Conservation (phyloP, 2,113 vertebrate species). For the Colius striatus region DNA sequence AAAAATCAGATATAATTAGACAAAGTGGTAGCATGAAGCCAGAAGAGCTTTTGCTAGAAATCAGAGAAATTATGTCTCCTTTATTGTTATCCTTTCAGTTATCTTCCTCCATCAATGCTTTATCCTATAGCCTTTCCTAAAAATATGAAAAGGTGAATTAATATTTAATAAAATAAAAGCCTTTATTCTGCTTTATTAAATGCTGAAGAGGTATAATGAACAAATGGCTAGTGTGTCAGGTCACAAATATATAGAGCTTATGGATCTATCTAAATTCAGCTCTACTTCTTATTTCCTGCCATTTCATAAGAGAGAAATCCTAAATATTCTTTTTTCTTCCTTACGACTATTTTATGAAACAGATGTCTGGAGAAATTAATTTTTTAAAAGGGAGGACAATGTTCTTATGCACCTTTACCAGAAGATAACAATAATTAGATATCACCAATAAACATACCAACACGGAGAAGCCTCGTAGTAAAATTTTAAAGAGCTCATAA, state of each 20-base stretch:
- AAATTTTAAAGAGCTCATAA: conserved; percentile 12
- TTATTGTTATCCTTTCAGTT: background rate
- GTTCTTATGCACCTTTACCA: background rate
- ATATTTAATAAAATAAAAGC: conserved; percentile 73
- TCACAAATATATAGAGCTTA: background rate
- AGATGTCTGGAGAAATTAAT: conserved; percentile 7
- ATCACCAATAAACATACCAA: background rate
- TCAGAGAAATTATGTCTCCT: background rate
- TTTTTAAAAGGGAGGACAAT: conserved; percentile 8
- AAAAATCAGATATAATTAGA: conserved; percentile 3
- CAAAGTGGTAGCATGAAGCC: background rate
- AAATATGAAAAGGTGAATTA: conserved; percentile 63
- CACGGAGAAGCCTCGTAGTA: background rate
- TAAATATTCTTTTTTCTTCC: conserved; percentile 4
- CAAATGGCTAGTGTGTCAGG: background rate
- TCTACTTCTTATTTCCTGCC: background rate
- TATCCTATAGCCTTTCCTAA: conserved; percentile 35
- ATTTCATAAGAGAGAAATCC: background rate
- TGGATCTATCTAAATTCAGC: background rate
- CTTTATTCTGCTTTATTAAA: conserved; percentile 69
- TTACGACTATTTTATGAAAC: background rate
- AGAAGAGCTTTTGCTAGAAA: background rate
- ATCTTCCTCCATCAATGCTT: background rate
- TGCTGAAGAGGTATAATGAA: conserved; percentile 36
- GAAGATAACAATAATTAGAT: background rate